Percentiles rank a stretch among this genome's conserved stretches.
These are phyloP conservation scores for Propsilocerus akamusi DNA, from an alignment of 1,140 invertebrate genomes.

Conservation along the genomic window DNA sequence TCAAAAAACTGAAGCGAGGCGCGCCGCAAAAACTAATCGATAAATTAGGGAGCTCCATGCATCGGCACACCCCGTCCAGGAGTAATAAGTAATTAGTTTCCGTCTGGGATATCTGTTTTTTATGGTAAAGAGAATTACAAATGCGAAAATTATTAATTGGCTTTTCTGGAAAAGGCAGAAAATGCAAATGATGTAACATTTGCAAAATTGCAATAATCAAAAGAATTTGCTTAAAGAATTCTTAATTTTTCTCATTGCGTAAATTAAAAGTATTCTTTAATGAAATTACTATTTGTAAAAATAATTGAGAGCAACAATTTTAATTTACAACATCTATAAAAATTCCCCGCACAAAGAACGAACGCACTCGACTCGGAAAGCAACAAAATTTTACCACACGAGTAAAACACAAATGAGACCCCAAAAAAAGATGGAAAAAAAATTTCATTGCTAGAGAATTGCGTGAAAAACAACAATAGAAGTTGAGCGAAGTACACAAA, in stretches of 20 bases:
- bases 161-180: not conserved
- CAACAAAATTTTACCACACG: not conserved
- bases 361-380: not conserved
- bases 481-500: not conserved
- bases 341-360: not conserved
- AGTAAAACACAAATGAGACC: not conserved
- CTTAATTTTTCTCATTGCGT: not conserved
- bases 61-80: not conserved
- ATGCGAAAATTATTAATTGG: not conserved
- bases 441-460: not conserved
- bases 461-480: conserved; percentile 2
- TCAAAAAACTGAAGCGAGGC: not conserved
- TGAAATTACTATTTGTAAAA: not conserved
- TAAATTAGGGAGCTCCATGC: not conserved
- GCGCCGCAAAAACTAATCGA: not conserved
- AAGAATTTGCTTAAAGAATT: not conserved
- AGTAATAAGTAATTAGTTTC: not conserved
- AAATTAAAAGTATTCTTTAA: not conserved
- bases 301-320: not conserved
- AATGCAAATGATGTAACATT: not conserved
- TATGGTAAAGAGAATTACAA: not conserved
- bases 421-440: not conserved
- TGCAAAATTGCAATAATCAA: not conserved
- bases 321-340: not conserved
- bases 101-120: not conserved